Evolutionary conservation across 2,113 vertebrate species (phyloP).

Genomic region (Urocitellus parryii): DNA sequence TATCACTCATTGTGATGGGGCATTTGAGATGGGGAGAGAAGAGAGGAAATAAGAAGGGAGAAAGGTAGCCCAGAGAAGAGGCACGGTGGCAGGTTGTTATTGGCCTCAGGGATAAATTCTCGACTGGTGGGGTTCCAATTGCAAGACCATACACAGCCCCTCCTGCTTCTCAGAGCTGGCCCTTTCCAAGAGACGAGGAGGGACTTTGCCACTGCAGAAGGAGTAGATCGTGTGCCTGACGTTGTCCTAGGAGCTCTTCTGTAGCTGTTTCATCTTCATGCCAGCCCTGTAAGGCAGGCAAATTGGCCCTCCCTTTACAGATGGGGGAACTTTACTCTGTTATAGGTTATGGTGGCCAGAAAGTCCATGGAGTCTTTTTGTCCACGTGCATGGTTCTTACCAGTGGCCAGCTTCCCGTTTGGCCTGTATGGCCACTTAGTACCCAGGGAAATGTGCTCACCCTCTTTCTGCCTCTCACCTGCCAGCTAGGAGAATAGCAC

Average conservation of each 20-base stretch:
- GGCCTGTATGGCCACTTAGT: background rate
- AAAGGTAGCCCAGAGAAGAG: background rate
- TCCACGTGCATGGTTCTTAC: rapidly evolving
- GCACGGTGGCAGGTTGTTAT: background rate
- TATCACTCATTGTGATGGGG: background rate
- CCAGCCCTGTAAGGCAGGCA: background rate
- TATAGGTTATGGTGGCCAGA: background rate
- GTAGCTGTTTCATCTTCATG: background rate
- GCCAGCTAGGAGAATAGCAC: background rate
- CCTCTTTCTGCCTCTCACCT: background rate
- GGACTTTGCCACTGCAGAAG: background rate
- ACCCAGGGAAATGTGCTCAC: background rate
- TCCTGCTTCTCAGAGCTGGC: no score
- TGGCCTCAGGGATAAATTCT: background rate
- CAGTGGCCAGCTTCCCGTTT: background rate
- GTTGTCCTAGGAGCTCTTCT: background rate
- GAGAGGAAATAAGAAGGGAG: background rate
- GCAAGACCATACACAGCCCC: background rate
- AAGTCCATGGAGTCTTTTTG: background rate
- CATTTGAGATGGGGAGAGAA: background rate
- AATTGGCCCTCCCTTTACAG: background rate
- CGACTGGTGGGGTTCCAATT: background rate
- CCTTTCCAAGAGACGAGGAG: background rate
- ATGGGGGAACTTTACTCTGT: background rate
- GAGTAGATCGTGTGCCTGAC: background rate